phyloP scores from a whole-genome alignment of 2,888 invertebrate species.

The Spilarctia lutea region DNA sequence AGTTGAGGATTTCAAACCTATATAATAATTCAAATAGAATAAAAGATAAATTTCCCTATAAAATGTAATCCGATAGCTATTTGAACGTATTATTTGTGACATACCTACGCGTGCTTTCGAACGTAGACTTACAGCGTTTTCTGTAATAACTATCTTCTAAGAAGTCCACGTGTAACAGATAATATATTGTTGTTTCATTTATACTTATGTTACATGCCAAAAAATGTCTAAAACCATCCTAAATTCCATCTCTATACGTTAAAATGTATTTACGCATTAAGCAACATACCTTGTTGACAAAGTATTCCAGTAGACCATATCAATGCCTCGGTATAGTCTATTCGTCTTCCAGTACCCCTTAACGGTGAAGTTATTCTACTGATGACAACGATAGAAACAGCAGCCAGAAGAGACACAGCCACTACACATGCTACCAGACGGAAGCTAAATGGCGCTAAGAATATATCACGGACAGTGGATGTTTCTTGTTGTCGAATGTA shows the following conservation, averaged over 20 bases:
- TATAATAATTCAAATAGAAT: neutral
- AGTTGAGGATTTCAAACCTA: neutral
- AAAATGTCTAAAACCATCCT: neutral
- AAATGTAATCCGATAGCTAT: neutral
- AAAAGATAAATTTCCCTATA: neutral
- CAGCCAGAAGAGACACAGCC: conserved; percentile 80
- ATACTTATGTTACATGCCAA: too few relatives aligned
- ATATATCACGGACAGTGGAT: conserved; percentile 88
- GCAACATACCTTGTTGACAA: conserved; percentile 87
- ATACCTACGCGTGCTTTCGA: neutral
- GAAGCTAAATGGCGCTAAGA: conserved; percentile 87
- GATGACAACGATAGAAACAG: conserved; percentile 81
- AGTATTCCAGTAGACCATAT: conserved; percentile 88
- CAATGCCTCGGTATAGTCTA: conserved; percentile 84
- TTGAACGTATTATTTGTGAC: neutral
- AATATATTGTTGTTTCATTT: neutral
- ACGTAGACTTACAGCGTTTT: neutral
- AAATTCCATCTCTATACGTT: neutral
- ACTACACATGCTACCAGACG: conserved; percentile 85
- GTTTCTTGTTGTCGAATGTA: conserved; percentile 88
- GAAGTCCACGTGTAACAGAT: neutral
- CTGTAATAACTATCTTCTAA: neutral
- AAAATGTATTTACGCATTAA: neutral
- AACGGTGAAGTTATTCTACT: conserved; percentile 78
- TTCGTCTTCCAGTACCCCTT: conserved; percentile 61